A percentile compares a stretch with the other conserved stretches of the same genome.
phyloP scores from a whole-genome alignment of 2,797 vertebrate genomes.

The Hapalemur alaotrensis region DNA sequence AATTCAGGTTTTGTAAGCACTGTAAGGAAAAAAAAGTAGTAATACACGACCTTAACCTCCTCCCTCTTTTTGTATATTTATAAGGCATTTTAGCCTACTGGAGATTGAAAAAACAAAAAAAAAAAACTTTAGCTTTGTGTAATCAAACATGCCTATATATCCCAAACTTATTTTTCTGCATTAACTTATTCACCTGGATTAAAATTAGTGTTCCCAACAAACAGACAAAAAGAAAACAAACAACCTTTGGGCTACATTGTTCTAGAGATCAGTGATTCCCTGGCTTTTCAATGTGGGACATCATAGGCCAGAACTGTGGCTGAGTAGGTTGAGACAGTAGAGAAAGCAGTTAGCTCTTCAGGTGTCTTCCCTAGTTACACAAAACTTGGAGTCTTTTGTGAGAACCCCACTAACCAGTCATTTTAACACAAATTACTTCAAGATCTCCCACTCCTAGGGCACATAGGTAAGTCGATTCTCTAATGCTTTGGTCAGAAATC shows the following conservation, averaged over 20 bases:
- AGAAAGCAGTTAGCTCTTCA: not conserved
- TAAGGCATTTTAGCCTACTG: not conserved
- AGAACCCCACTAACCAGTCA: not conserved
- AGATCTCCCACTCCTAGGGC: not conserved
- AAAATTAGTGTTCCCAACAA: not conserved
- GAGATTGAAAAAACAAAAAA: not conserved
- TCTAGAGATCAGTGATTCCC: not conserved
- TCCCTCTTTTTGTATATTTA: not conserved
- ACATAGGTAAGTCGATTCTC: not conserved
- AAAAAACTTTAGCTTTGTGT: not conserved
- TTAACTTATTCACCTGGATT: not conserved
- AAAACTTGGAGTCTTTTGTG: not conserved
- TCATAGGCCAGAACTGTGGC: not conserved
- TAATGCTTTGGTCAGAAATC: not conserved
- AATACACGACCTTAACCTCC: not conserved
- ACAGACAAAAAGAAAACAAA: not conserved
- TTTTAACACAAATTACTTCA: not conserved
- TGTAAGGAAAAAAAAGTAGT: not conserved
- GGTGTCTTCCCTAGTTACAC: not conserved
- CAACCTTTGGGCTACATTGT: not conserved
- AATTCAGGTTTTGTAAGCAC: not conserved
- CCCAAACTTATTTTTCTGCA: not conserved
- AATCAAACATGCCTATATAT: not conserved
- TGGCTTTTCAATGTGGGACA: not conserved
- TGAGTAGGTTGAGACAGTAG: not conserved